Conservation (phyloP, 2,797 vertebrate genomes). For the Streptopelia turtur region DNA sequence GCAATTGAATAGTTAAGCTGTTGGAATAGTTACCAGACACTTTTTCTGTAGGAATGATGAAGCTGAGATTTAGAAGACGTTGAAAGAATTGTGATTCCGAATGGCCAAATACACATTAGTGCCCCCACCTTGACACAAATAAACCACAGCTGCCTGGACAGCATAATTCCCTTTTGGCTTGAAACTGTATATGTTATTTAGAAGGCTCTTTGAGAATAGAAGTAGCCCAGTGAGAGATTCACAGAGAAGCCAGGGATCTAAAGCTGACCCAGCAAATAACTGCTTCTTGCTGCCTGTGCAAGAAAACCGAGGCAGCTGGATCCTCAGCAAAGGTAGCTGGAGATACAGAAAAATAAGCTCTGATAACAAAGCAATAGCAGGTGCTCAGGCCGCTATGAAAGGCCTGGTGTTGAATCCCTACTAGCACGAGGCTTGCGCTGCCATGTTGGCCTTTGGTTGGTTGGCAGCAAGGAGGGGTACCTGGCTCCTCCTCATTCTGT, state of each 20-base stretch:
- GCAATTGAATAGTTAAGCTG: constrained; percentile 61
- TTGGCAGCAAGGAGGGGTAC: neutral
- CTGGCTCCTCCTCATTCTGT: constrained; percentile 9
- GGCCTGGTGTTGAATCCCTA: neutral
- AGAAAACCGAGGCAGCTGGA: constrained; percentile 14
- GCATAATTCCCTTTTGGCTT: constrained; percentile 70
- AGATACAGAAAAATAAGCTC: constrained; percentile 1
- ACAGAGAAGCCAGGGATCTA: constrained; percentile 63
- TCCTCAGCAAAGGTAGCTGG: constrained; percentile 22
- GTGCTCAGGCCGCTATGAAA: neutral
- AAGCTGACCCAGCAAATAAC: constrained; percentile 67
- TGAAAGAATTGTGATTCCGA: constrained; percentile 72
- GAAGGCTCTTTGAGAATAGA: constrained; percentile 70
- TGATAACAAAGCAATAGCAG: constrained; percentile 38
- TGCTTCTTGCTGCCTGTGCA: constrained; percentile 30
- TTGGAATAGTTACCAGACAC: constrained; percentile 71
- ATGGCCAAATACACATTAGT: constrained; percentile 72
- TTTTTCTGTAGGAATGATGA: constrained; percentile 73
- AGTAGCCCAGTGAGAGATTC: constrained; percentile 61
- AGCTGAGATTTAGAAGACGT: constrained; percentile 70
- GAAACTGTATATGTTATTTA: constrained; percentile 68
- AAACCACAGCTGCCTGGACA: constrained; percentile 73
- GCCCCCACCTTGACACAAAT: constrained; percentile 73
- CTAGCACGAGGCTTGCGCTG: neutral
- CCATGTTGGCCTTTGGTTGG: neutral